These are phyloP conservation scores for Drosophila kepulauana DNA, from an alignment of 1,140 invertebrate species.

Conservation along the genomic window DNA sequence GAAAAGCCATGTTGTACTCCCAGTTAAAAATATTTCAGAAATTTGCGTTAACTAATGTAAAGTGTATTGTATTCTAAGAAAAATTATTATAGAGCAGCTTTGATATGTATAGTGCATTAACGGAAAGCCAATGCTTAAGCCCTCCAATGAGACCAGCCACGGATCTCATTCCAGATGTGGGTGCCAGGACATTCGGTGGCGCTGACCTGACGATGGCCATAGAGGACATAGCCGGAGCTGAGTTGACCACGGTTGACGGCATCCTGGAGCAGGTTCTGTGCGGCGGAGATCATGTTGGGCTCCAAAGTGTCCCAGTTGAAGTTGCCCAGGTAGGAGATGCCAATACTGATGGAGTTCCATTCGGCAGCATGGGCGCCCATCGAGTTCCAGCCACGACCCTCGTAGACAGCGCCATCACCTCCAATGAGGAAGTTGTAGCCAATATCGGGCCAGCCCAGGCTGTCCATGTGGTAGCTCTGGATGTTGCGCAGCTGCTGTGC, in stretches of 20 bases:
- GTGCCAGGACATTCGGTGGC: slow-evolving; percentile 90
- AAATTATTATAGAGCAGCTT: slow-evolving; percentile 5
- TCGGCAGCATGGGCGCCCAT: slow-evolving; percentile 88
- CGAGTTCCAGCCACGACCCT: slow-evolving; percentile 89
- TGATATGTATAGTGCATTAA: background rate
- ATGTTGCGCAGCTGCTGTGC: slow-evolving; percentile 86
- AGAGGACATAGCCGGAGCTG: slow-evolving; percentile 87
- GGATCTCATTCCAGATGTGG: slow-evolving; percentile 87
- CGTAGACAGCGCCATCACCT: slow-evolving; percentile 86
- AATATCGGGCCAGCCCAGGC: slow-evolving; percentile 88
- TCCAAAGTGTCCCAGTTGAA: slow-evolving; percentile 78
- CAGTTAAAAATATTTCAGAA: background rate
- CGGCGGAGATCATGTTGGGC: slow-evolving; percentile 82
- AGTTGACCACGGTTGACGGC: slow-evolving; percentile 88
- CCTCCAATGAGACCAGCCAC: slow-evolving; percentile 87
- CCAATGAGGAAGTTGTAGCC: slow-evolving; percentile 88
- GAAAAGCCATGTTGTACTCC: too few relatives aligned
- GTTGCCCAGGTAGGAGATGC: slow-evolving; percentile 88
- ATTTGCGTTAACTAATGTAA: slow-evolving; percentile 10
- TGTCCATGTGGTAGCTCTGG: slow-evolving; percentile 87
- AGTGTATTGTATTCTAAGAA: slow-evolving; percentile 21
- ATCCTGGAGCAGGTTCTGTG: slow-evolving; percentile 87
- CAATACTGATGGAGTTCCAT: slow-evolving; percentile 89
- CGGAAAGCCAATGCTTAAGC: slow-evolving; percentile 26
- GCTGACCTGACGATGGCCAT: slow-evolving; percentile 89